Conservation (phyloP, 2,113 vertebrate species). For the Ariopsis seemanni region DNA sequence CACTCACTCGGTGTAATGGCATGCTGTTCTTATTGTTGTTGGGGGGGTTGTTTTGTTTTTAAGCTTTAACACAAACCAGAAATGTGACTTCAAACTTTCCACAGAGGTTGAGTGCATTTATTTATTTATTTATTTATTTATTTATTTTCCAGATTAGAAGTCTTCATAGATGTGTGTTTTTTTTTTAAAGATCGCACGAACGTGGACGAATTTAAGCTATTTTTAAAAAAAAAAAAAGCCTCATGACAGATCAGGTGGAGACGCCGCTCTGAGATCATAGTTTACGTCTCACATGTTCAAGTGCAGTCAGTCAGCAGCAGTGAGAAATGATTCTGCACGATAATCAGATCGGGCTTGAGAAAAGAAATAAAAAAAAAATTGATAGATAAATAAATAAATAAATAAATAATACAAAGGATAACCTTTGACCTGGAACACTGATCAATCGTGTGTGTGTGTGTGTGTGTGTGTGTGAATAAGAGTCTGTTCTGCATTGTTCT, state of each 20-base stretch:
- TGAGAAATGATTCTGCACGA: neutral
- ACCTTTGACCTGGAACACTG: conserved; percentile 29
- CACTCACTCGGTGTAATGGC: neutral
- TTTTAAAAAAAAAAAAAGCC: neutral
- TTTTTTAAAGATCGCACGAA: too few species aligned
- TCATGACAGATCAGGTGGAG: neutral
- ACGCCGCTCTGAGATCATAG: neutral
- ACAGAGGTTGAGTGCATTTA: neutral
- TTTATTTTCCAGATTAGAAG: too few species aligned
- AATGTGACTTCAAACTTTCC: neutral
- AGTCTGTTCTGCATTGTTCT: neutral
- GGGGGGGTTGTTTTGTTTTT: neutral
- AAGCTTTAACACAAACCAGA: neutral
- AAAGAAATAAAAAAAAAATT: too few species aligned
- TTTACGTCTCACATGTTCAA: neutral
- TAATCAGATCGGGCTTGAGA: too few species aligned
- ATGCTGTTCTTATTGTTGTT: neutral
- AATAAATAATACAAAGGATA: neutral
- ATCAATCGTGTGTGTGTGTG: conserved; percentile 15
- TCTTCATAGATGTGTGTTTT: too few species aligned
- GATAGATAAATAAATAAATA: too few species aligned
- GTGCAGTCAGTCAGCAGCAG: neutral
- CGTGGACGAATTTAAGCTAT: neutral
- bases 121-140: neutral
- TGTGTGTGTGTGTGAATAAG: neutral